Percentiles rank a stretch among this genome's conserved stretches.
Evolutionary conservation across 2,888 invertebrate species (phyloP).

Genomic region (Brachycybe producta): DNA sequence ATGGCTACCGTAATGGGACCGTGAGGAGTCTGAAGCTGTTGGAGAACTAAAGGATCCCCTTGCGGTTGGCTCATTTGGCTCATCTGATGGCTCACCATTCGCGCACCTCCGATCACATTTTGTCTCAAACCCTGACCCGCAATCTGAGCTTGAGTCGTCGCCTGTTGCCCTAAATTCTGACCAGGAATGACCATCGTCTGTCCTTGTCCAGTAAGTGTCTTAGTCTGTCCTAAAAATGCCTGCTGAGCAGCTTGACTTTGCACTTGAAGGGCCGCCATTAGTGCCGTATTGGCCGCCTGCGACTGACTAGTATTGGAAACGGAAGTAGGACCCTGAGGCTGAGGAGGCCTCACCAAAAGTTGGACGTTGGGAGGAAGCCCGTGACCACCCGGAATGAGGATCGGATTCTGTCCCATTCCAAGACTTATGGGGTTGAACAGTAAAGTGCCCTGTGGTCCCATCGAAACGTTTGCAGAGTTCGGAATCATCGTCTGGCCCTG

Average conservation of each 20-base stretch:
- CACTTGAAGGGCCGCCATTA: constrained; percentile 18
- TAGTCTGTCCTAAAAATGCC: constrained; percentile 24
- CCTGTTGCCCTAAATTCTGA: constrained; percentile 10
- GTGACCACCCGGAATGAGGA: constrained; percentile 16
- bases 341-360: constrained; percentile 18
- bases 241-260: constrained; percentile 22
- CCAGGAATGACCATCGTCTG: constrained; percentile 21
- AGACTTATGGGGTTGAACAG: constrained; percentile 19
- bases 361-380: constrained; percentile 20
- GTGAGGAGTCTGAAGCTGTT: constrained; percentile 40
- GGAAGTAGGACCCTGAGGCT: constrained; percentile 12
- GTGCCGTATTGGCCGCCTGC: constrained; percentile 16
- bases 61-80: constrained; percentile 25
- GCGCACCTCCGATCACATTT: constrained; percentile 17
- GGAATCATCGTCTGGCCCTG: constrained; percentile 18
- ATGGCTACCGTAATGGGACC: constrained; percentile 38
- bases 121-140: constrained; percentile 8
- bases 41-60: constrained; percentile 34
- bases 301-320: constrained; percentile 15
- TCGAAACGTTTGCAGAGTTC: constrained; percentile 11
- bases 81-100: constrained; percentile 18
- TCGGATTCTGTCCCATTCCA: constrained; percentile 18
- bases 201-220: constrained; percentile 31
- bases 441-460: constrained; percentile 16
- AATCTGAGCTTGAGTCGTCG: constrained; percentile 5